Evolutionary conservation across 2,797 vertebrate genomes (phyloP).

Genomic region (Mallotus villosus): DNA sequence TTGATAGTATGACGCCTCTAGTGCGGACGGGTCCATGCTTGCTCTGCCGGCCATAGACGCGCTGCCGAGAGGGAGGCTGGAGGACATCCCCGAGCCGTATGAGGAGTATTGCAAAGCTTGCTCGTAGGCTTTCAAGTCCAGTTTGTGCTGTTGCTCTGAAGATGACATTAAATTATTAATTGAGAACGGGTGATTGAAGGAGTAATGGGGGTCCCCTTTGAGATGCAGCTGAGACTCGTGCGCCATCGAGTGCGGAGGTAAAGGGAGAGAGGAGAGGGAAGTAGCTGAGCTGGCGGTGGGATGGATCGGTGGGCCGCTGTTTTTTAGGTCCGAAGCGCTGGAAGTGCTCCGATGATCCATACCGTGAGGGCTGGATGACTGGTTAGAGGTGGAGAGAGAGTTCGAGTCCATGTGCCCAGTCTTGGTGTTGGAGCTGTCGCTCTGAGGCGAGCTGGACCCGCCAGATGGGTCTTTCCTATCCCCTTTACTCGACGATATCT

Average conservation of each 20-base stretch:
- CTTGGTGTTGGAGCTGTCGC: constrained; percentile 75
- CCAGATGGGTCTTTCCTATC: constrained; percentile 81
- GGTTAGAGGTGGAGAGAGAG: constrained; percentile 77
- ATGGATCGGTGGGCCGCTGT: constrained; percentile 69
- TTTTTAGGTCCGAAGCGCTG: constrained; percentile 81
- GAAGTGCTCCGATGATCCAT: constrained; percentile 82
- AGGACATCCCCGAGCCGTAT: constrained; percentile 80
- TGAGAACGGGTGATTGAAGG: constrained; percentile 98
- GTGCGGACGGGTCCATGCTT: constrained; percentile 86
- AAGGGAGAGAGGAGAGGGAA: constrained; percentile 77
- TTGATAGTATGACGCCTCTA: constrained; percentile 20
- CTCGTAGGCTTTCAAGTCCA: constrained; percentile 98
- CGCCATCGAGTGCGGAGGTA: constrained; percentile 78
- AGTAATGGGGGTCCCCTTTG: constrained; percentile 94
- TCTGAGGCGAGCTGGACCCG: constrained; percentile 76
- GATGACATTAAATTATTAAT: constrained; percentile 99
- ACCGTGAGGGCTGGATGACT: constrained; percentile 79
- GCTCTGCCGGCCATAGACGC: constrained; percentile 78
- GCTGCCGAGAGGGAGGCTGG: constrained; percentile 77
- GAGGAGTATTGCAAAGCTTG: constrained; percentile 91
- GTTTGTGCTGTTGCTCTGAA: constrained; percentile 96
- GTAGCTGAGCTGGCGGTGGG: constrained; percentile 70
- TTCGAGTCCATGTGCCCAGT: constrained; percentile 75
- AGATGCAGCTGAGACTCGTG: constrained; percentile 91
- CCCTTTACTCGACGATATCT: constrained; percentile 67